Evolutionary conservation across 2,888 invertebrate genomes (phyloP).

Genomic region (Drymonia ruficornis): DNA sequence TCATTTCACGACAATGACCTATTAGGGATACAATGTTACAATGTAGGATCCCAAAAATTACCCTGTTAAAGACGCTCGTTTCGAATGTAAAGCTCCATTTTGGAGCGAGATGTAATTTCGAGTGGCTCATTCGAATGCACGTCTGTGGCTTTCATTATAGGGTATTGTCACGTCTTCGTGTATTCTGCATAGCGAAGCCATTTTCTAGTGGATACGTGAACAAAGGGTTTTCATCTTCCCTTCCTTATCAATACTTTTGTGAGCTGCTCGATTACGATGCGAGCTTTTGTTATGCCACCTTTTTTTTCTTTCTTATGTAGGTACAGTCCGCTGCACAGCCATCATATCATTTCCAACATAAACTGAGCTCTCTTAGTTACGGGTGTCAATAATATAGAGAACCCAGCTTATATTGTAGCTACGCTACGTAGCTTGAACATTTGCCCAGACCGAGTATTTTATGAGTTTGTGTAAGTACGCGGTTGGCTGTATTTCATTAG

Average conservation of each 20-base stretch:
- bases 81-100: conserved; percentile 42
- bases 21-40: conserved; percentile 66
- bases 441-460: not conserved
- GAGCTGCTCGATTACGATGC: conserved; percentile 19
- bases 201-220: conserved; percentile 25
- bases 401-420: no score
- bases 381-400: no score
- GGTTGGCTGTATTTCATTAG: conserved; percentile 29
- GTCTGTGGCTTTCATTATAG: conserved; percentile 52
- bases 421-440: not conserved
- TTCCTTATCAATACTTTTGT: conserved; percentile 31
- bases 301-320: no score
- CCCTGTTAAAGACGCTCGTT: conserved; percentile 44
- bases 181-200: conserved; percentile 25
- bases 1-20: conserved; percentile 65
- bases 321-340: no score
- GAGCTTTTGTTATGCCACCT: conserved; percentile 26
- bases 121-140: conserved; percentile 57
- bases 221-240: conserved; percentile 32
- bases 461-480: conserved; percentile 7
- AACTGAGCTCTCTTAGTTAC: no score
- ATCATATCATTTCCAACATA: no score
- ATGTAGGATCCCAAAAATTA: conserved; percentile 41
- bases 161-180: conserved; percentile 40
- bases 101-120: conserved; percentile 41